A percentile compares a stretch with the other conserved stretches of the same genome.
These are phyloP conservation scores for Ptiloglossa arizonensis DNA, from an alignment of 1,140 invertebrate genomes.

Conservation along the genomic window DNA sequence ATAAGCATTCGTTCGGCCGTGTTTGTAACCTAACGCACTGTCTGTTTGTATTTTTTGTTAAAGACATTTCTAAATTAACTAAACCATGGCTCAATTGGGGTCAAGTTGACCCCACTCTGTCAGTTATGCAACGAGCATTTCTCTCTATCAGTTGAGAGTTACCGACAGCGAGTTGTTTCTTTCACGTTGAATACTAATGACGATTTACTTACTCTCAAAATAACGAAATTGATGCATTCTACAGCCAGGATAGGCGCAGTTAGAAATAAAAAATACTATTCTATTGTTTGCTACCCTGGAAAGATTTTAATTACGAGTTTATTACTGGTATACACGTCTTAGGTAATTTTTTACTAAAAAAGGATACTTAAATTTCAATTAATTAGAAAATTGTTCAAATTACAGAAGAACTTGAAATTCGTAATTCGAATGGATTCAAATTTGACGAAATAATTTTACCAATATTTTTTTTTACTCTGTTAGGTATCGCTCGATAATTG, in stretches of 20 bases:
- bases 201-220: background rate
- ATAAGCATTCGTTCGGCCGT: background rate
- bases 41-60: background rate
- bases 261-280: too few relatives aligned
- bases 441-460: too few relatives aligned
- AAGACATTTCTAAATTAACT: background rate
- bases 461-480: too few relatives aligned
- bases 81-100: conserved; percentile 9
- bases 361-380: too few relatives aligned
- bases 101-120: conserved; percentile 5
- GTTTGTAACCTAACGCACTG: background rate
- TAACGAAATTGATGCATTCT: background rate
- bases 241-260: background rate
- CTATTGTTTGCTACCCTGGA: too few relatives aligned
- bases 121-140: conserved; percentile 10
- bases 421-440: too few relatives aligned
- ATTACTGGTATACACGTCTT: too few relatives aligned
- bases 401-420: too few relatives aligned
- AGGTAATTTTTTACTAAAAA: too few relatives aligned
- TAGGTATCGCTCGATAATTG: too few relatives aligned
- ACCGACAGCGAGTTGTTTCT: background rate
- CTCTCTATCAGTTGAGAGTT: background rate
- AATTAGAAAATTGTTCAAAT: too few relatives aligned
- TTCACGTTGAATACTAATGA: background rate
- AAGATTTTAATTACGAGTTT: too few relatives aligned